Base-by-base conservation (phyloP, 2,888 invertebrate genomes). In the Gymnocheta viridis region DNA sequence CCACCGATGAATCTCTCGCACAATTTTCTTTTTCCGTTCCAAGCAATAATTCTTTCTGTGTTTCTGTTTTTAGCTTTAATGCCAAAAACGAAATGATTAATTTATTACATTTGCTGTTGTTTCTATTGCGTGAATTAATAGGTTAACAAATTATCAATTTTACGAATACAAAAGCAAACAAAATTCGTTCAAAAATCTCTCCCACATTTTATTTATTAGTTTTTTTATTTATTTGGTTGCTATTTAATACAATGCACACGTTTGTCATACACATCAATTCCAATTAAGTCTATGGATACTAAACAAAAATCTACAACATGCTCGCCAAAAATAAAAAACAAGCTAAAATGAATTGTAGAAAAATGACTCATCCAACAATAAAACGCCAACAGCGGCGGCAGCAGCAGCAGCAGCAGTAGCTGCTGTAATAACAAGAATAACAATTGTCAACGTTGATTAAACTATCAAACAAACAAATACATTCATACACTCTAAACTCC, bases 241-340 rank as follows among this genome's bases (percentile, higher is more conserved):
- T 47, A 24, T 51, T 73, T 9, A 17, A 58, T 3, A 56, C 35
- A 76, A 74, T 77, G 35, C 83, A 72, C 76, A 66, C 80, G 58
- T 77, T 84, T 77, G 72, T 84, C 80, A 80, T 80, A 58, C 14
- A 54, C n/a, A 70, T 70, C 66, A 70, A 66, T 72, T 76, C 32
- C 80, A 49, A 69, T 79, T 69, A 76, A 64, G 58, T 22, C 51
- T 32, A 70, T 62, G 35, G 22, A 29, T 41, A 54, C 14, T 29
- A 69, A 47, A 69, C 27, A 67, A 82, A 41, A 51, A n/a, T 5
- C 14, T 51, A 38, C 41, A 41, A 27, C 35, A 64, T 49, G 38
- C 22, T 22, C 17, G 41, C 14, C 10, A 41, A 54, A n/a, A 22
- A 49, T 12, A 49, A 12, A 32, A 51, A 54, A 47, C 6, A 58